These are phyloP conservation scores for Apis cerana DNA, from an alignment of 1,140 invertebrate species.

Conservation along the genomic window DNA sequence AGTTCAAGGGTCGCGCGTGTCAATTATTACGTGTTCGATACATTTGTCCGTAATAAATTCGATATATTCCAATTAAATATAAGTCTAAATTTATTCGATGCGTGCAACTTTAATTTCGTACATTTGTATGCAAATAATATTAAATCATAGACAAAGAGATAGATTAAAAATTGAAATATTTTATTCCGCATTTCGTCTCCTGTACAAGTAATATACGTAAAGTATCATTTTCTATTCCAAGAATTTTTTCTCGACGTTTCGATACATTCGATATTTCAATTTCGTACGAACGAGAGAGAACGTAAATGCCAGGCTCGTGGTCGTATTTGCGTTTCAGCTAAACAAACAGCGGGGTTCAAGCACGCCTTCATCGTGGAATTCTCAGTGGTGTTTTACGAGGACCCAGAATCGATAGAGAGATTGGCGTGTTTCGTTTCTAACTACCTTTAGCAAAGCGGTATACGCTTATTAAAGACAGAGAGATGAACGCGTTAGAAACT, in stretches of 20 bases:
- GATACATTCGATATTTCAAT: background rate
- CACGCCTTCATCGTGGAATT: slow-evolving; percentile 20
- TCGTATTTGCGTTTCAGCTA: slow-evolving; percentile 25
- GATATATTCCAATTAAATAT: background rate
- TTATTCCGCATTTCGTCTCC: too few species aligned
- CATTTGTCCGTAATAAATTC: background rate
- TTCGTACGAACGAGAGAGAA: background rate
- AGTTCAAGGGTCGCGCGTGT: background rate
- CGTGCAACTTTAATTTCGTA: too few species aligned
- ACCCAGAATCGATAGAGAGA: slow-evolving; percentile 48
- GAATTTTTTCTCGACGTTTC: background rate
- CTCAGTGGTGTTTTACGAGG: slow-evolving; percentile 51
- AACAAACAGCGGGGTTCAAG: slow-evolving; percentile 34
- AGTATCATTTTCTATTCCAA: too few species aligned
- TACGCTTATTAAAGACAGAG: slow-evolving; percentile 8
- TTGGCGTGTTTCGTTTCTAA: slow-evolving; percentile 11
- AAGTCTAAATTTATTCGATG: too few species aligned
- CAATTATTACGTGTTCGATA: background rate
- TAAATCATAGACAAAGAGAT: too few species aligned
- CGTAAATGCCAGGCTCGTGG: background rate
- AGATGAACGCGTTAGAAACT: slow-evolving; percentile 9
- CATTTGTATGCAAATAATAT: too few species aligned
- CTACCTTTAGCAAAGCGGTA: slow-evolving; percentile 21
- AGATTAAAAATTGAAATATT: too few species aligned
- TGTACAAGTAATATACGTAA: too few species aligned